A percentile compares a stretch with the other conserved stretches of the same genome.
phyloP scores from a whole-genome alignment of 2,113 vertebrate species.

The Todiramphus chloris region DNA sequence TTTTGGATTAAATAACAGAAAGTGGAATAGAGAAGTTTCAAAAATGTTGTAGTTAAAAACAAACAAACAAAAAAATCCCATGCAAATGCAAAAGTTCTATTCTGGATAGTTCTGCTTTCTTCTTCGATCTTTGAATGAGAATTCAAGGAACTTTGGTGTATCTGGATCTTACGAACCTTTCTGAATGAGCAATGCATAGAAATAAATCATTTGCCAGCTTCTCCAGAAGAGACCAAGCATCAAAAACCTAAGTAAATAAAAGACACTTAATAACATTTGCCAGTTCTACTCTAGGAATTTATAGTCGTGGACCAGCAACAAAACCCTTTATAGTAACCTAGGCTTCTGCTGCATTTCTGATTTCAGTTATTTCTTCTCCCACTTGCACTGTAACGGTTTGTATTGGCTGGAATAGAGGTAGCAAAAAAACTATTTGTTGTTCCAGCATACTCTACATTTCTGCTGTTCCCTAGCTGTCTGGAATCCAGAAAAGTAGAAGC shows the following conservation, averaged over 20 bases:
- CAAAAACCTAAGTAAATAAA: not conserved
- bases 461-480: not conserved
- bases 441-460: not conserved
- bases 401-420: not conserved
- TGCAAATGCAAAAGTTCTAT: not conserved
- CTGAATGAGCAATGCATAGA: not conserved
- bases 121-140: not conserved
- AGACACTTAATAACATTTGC: not conserved
- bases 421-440: not conserved
- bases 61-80: not conserved
- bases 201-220: not conserved
- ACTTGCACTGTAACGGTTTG: not conserved
- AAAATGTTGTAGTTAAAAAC: rapidly evolving
- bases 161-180: not conserved
- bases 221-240: rapidly evolving
- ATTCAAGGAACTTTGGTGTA: not conserved
- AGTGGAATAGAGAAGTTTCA: not conserved
- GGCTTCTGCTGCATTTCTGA: not conserved
- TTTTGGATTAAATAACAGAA: not conserved
- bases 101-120: not conserved
- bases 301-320: not conserved
- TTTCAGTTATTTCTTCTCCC: not conserved
- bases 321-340: not conserved
- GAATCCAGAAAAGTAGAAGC: not conserved
- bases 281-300: not conserved